A percentile compares a stretch with the other conserved stretches of the same genome.
Evolutionary conservation across 1,140 invertebrate genomes (phyloP).

Genomic region (Cecropterus lyciades): DNA sequence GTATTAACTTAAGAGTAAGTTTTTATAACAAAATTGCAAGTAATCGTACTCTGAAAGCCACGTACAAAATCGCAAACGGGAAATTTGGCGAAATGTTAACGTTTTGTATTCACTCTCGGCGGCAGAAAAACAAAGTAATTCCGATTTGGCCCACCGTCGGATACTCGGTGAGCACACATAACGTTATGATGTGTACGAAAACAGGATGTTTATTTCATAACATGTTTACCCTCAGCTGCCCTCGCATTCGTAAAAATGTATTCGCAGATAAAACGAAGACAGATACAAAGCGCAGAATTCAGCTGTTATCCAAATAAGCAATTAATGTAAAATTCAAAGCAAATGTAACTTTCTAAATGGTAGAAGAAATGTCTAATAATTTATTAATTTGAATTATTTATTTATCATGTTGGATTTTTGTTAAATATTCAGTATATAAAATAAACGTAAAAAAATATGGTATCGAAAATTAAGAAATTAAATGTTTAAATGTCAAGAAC

Average conservation of each 20-base stretch:
- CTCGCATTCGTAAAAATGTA: constrained; percentile 32
- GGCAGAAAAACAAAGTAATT: constrained; percentile 70
- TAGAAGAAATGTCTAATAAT: no score
- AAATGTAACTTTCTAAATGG: no score
- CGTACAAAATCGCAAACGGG: no score
- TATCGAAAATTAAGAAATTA: no score
- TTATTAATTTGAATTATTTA: no score
- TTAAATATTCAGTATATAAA: no score
- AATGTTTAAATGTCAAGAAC: no score
- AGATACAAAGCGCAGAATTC: neutral
- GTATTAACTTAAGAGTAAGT: no score
- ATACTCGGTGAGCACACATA: constrained; percentile 54
- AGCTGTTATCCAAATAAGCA: neutral
- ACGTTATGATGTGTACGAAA: constrained; percentile 67
- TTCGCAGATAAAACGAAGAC: neutral
- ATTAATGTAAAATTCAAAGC: neutral
- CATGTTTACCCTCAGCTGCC: constrained; percentile 54
- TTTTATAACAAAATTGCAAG: no score
- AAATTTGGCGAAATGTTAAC: neutral
- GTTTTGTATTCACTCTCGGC: constrained; percentile 29
- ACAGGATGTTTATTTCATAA: constrained; percentile 63
- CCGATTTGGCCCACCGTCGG: constrained; percentile 50
- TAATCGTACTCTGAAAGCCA: no score
- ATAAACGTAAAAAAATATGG: no score
- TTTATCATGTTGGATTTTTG: no score